These are phyloP conservation scores for Strix occidentalis DNA, from an alignment of 2,797 vertebrate genomes.

Conservation along the genomic window DNA sequence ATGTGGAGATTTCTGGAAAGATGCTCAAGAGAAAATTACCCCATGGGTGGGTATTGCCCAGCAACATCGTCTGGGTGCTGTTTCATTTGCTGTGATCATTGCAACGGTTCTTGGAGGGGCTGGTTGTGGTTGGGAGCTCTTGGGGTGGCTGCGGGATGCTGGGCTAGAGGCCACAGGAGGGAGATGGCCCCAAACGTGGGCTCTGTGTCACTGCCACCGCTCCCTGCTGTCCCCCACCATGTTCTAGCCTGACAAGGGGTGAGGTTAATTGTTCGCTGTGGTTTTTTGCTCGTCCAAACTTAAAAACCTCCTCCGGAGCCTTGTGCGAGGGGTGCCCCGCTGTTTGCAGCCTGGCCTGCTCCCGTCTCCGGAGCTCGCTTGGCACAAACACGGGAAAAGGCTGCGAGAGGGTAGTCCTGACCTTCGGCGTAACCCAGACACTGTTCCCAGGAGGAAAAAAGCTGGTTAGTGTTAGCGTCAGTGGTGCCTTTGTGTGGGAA, in stretches of 20 bases:
- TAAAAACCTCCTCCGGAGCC: background rate
- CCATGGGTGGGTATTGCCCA: background rate
- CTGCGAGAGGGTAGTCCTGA: background rate
- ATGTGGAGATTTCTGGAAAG: background rate
- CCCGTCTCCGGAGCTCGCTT: background rate
- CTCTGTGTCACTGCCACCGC: background rate
- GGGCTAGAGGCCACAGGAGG: background rate
- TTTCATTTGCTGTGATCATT: background rate
- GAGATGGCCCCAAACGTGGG: background rate
- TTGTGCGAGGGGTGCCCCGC: fast-evolving
- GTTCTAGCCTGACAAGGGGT: fast-evolving
- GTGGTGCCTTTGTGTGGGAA: background rate
- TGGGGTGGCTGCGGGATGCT: background rate
- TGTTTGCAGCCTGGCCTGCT: background rate
- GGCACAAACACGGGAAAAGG: background rate
- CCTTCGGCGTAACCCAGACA: background rate
- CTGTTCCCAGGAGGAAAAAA: background rate
- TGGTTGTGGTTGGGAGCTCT: fast-evolving
- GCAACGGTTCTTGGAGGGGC: background rate
- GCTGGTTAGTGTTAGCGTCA: background rate
- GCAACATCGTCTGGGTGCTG: background rate
- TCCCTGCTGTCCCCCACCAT: background rate
- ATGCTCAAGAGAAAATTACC: background rate
- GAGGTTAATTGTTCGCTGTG: background rate
- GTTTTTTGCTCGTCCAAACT: background rate